Evolutionary conservation across 2,113 vertebrate genomes (phyloP), one percentile per base, ranked within the genome.

Genomic region (Calcarius ornatus): DNA sequence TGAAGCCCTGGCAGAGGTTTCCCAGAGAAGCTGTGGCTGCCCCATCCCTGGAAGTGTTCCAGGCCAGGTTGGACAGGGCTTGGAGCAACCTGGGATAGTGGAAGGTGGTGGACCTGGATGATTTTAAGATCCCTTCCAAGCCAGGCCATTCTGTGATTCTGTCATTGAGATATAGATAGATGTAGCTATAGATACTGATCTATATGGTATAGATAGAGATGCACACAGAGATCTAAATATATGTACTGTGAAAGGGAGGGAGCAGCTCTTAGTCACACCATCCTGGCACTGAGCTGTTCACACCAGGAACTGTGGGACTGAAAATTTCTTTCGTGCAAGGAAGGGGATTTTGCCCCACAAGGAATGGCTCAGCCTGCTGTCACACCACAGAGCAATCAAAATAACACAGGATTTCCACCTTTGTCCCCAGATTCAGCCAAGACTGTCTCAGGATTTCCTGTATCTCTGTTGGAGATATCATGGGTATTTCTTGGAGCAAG

Each of bases 21-120:
- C 5, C 9, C 13, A 68, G 28, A 47, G 61, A 25, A 53, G 16
- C 30, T 60, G 45, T 25, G 28, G 53, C 24, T 89, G 13, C 7
- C 3, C 15, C 51, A 73, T 51, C 4, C 9, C 38, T 68, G 47
- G 20, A 68, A 54, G 5, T 40, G 24, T 15, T 0, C 45, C 0
- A 81, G n/a, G 6, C 23, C 45, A n/a, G 19, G 6, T 1, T 66
- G 45, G 45, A 43, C 0, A 0, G 11, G 7, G 0, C 16, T 60
- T 38, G 45, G 61, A 75, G 3, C 5, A 7, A 12, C 30, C 38
- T 75, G 61, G n/a, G 9, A 3, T 4, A 25, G 24, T 22, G 30
- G 38, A 22, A 75, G 11, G 3, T 40, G 38, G 6, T 60, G n/a
- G 45, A 47, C 51, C 0, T 18, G 24, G 13, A 17, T 60, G 28